Percentiles rank a stretch among this genome's conserved stretches.
Evolutionary conservation across 2,888 invertebrate species (phyloP).

Genomic region (Drosophila longiperda): DNA sequence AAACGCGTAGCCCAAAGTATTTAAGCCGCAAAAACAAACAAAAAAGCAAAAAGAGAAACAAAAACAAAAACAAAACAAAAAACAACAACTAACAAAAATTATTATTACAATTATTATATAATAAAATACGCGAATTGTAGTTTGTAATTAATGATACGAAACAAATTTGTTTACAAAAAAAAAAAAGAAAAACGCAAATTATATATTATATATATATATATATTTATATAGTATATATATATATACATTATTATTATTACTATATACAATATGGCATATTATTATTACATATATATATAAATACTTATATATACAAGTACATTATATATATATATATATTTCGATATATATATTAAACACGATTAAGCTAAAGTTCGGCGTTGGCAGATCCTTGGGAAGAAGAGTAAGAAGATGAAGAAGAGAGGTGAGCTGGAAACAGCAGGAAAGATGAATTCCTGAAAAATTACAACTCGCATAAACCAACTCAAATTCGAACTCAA

Average conservation of each 20-base stretch:
- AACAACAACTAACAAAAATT: slow-evolving; percentile 61
- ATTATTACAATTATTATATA: slow-evolving; percentile 68
- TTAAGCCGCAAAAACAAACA: slow-evolving; percentile 76
- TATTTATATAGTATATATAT: slow-evolving; percentile 48
- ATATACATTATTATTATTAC: slow-evolving; percentile 73
- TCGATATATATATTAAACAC: slow-evolving; percentile 48
- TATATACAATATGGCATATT: slow-evolving; percentile 77
- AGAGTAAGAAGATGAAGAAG: slow-evolving; percentile 6
- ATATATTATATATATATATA: slow-evolving; percentile 66
- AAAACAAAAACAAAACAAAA: slow-evolving; percentile 25
- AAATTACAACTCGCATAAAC: slow-evolving; percentile 15
- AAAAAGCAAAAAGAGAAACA: slow-evolving; percentile 34
- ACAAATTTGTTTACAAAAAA: slow-evolving; percentile 77
- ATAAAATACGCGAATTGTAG: slow-evolving; percentile 76
- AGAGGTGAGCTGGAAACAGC: slow-evolving; percentile 19
- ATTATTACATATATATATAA: slow-evolving; percentile 66
- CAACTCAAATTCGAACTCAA: slow-evolving; percentile 39
- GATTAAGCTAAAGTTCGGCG: slow-evolving; percentile 53
- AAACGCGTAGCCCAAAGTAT: slow-evolving; percentile 74
- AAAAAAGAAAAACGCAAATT: slow-evolving; percentile 58
- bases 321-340: slow-evolving; percentile 37
- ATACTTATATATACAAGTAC: slow-evolving; percentile 49
- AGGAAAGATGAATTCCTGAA: slow-evolving; percentile 19
- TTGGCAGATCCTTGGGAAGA: slow-evolving; percentile 33
- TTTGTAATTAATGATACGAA: slow-evolving; percentile 74